Conservation (phyloP, 2,888 invertebrate genomes). For the Ptychoptera contaminata region DNA sequence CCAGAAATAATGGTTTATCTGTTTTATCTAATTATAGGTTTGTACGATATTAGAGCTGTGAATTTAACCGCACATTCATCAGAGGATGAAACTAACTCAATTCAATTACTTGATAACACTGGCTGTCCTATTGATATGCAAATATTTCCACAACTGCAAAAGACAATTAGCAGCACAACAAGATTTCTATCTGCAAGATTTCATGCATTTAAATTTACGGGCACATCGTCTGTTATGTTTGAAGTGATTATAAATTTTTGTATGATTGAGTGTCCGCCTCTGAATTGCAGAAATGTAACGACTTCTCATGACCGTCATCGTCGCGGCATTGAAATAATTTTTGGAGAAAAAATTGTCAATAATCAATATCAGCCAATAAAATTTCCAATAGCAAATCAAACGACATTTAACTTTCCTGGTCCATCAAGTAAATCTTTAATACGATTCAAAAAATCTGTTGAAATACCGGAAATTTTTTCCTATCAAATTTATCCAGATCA, state of each 20-base stretch:
- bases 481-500: background rate
- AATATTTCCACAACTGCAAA: slow-evolving; percentile 34
- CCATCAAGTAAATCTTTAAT: slow-evolving; percentile 5
- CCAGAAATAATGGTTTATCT: no score
- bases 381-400: slow-evolving; percentile 14
- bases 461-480: background rate
- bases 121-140: slow-evolving; percentile 64
- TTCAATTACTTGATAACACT: slow-evolving; percentile 53
- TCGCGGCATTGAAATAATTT: slow-evolving; percentile 13
- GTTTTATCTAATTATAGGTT: background rate
- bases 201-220: slow-evolving; percentile 75
- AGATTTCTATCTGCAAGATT: slow-evolving; percentile 44
- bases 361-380: slow-evolving; percentile 14
- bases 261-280: slow-evolving; percentile 47
- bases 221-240: slow-evolving; percentile 67
- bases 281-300: slow-evolving; percentile 32
- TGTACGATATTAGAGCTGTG: slow-evolving; percentile 52
- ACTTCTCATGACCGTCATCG: slow-evolving; percentile 24
- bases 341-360: slow-evolving; percentile 10
- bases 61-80: slow-evolving; percentile 62
- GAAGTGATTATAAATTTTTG: slow-evolving; percentile 72
- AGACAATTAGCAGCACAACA: slow-evolving; percentile 21
- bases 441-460: background rate
- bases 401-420: no score
- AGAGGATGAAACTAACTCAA: slow-evolving; percentile 49